Base-by-base conservation (phyloP, 2,888 invertebrate species). In the Lycocerus yunnanus region DNA sequence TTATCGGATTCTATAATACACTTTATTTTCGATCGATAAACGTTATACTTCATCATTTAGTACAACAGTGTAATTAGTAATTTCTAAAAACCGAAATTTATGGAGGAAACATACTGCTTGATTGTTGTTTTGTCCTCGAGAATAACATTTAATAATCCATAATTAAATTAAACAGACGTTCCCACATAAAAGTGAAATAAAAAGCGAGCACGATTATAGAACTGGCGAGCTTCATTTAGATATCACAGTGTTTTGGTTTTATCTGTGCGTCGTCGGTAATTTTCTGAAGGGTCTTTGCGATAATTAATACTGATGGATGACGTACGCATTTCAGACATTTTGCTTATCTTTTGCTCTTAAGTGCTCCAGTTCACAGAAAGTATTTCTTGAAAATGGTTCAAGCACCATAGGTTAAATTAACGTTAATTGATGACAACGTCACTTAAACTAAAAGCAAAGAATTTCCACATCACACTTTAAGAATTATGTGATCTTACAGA, bases 221-320 rank as follows among this genome's bases (percentile, higher is more conserved):
- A 43, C 13, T 43, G n/a, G 43, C 13, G n/a, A 43, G 43, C 43
- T 43, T 43, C 43, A 43, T 43, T 43, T 43, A 43, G 43, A 43
- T 43, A 43, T 43, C 43, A 43, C 43, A 43, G 43, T 43, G 16
- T 63, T 63, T 63, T 66, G 59, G 21, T 71, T 27, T 69, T 73
- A 73, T 72, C 73, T 73, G 63, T 43, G 11, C 58, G 59, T 61
- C 58, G 73, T 69, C 73, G 58, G 69, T 69, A 66, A 69, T 65
- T 18, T 43, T 65, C 21, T 66, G 69, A 73, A 73, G 73, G 61
- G 24, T 71, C 77, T 75, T 71, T 27, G 43, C 71, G 21, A 72
- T 78, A 78, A 78, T 78, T 78, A 78, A 78, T 77, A 73, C 78
- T 78, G 78, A 78, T 78, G 76, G 78, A 78, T 78, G 73, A 72